Evolutionary conservation across 2,113 vertebrate genomes (phyloP), one percentile per base, ranked within the genome.

Genomic region (Setophaga kirtlandii): DNA sequence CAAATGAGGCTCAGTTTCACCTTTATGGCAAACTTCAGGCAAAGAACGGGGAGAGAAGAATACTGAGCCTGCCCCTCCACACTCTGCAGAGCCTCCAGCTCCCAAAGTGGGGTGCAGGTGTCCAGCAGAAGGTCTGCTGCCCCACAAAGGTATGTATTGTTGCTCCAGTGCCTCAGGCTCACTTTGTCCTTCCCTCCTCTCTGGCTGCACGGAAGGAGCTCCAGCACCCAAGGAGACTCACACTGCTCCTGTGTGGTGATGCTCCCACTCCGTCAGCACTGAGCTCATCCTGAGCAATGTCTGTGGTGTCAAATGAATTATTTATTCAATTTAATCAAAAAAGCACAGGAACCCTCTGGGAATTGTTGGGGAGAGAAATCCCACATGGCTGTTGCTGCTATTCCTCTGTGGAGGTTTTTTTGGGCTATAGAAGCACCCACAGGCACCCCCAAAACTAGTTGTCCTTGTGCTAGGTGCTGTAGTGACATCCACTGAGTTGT

Each of bases 281-380:
- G 8, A 77, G 47, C 53, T 74, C 15, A 50, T 47, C 77, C 65
- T 14, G 9, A 88, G 35, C 59, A 81, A 74, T 22, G 41, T 63
- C 87, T 91, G 0, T 22, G 33, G 52, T 78, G 42, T 74, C 82
- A 78, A 78, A 81, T 39, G 7, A 81, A 71, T 90, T 46, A 74
- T 83, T 93, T 75, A 47, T 60, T 68, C n/a, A 14, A 41, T 71
- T 78, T 91, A 71, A 78, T 89, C n/a, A 71, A 83, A 68, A 83
- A 83, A 89, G n/a, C 74, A 63, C 25, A 37, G 28, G 56, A 83
- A 68, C 41, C 18, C 33, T 47, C 50, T 89, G 77, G 30, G 73
- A 87, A 79, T 68, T 68, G 37, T 8, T 75, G 25, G 31, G 33
- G 37, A 71, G 28, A 67, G 5, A 73, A 83, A 73, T 81, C 55